These are phyloP conservation scores for Scaptomyza polygonia DNA, from an alignment of 2,888 invertebrate genomes.

Conservation along the genomic window DNA sequence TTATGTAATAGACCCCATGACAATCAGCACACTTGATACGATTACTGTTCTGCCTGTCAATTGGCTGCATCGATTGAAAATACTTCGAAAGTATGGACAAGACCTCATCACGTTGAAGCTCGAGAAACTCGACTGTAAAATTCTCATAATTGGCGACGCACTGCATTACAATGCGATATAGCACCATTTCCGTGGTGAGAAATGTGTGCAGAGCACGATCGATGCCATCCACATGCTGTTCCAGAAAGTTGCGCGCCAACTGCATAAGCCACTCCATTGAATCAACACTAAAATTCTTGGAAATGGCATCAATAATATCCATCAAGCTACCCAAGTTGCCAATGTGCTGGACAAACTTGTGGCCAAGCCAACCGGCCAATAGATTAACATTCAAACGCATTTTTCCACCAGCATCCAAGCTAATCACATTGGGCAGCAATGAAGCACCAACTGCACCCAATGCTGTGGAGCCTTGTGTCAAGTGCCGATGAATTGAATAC, in stretches of 20 bases:
- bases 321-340: slow-evolving; percentile 59
- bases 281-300: slow-evolving; percentile 59
- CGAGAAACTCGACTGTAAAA: slow-evolving; percentile 59
- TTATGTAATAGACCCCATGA: slow-evolving; percentile 38
- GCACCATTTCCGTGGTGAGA: slow-evolving; percentile 73
- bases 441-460: slow-evolving; percentile 33
- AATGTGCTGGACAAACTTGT: slow-evolving; percentile 73
- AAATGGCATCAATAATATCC: slow-evolving; percentile 67
- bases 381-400: slow-evolving; percentile 44
- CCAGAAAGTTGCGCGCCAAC: slow-evolving; percentile 66
- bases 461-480: slow-evolving; percentile 43
- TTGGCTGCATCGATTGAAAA: slow-evolving; percentile 39
- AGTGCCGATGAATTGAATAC: slow-evolving; percentile 49
- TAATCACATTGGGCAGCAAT: slow-evolving; percentile 54
- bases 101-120: slow-evolving; percentile 42
- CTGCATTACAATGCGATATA: slow-evolving; percentile 71
- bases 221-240: slow-evolving; percentile 60
- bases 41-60: slow-evolving; percentile 10
- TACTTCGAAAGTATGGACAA: slow-evolving; percentile 34
- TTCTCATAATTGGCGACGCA: slow-evolving; percentile 66
- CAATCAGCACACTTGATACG: slow-evolving; percentile 37
- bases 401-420: slow-evolving; percentile 19
- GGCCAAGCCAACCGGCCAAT: slow-evolving; percentile 52
- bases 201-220: slow-evolving; percentile 63
- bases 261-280: slow-evolving; percentile 64